These are phyloP conservation scores for Neogale vison DNA, from an alignment of 2,113 vertebrate genomes.

Conservation along the genomic window DNA sequence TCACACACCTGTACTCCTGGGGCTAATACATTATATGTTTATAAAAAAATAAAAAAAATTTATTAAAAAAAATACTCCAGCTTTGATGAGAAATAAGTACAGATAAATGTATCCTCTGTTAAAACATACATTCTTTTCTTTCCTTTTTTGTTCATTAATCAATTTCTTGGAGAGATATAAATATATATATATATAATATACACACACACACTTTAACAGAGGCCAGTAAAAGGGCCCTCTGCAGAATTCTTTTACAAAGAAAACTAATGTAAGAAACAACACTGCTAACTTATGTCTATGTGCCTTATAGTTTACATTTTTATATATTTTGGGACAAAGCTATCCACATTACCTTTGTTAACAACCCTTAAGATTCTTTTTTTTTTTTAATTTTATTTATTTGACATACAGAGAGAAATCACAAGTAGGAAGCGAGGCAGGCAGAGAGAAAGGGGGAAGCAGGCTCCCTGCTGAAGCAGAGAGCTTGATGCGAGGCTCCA, in stretches of 20 bases:
- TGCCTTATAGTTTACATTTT: neutral
- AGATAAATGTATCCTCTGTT: neutral
- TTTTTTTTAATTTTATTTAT: too few relatives aligned
- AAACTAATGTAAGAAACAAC: neutral
- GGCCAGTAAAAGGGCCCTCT: neutral
- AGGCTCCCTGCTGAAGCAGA: too few relatives aligned
- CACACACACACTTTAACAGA: neutral
- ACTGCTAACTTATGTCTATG: neutral
- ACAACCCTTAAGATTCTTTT: neutral
- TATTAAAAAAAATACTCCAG: neutral
- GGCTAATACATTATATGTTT: too few relatives aligned
- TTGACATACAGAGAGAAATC: too few relatives aligned
- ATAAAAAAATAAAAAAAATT: too few relatives aligned
- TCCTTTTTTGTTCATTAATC: slow-evolving; percentile 19
- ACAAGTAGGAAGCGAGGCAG: too few relatives aligned
- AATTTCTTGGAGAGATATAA: neutral
- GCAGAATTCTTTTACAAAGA: neutral
- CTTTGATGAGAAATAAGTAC: neutral
- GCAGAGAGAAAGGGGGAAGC: too few relatives aligned
- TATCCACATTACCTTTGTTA: neutral
- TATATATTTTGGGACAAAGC: neutral
- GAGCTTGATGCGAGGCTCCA: too few relatives aligned
- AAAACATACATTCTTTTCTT: slow-evolving; percentile 3
- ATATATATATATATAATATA: too few relatives aligned
- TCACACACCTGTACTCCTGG: too few relatives aligned